Evolutionary conservation across 2,113 vertebrate species (phyloP), one percentile per base, ranked within the genome.

Genomic region (Tenebrosternarchus preto): DNA sequence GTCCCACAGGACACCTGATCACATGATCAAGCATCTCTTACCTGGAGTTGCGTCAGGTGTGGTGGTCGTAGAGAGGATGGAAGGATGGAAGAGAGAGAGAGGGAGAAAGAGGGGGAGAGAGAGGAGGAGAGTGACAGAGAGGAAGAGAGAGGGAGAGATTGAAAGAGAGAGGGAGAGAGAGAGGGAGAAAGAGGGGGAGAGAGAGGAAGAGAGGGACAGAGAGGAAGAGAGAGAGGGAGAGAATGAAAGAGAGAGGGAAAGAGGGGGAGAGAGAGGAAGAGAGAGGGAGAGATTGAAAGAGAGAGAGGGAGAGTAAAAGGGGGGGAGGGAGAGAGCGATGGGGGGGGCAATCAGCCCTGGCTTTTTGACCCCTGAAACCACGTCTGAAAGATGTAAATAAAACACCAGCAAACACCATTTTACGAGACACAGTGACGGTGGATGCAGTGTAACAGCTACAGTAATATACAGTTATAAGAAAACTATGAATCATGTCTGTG

Each of bases 401-500:
- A 50, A 50, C 43, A 46, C 9, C 39, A 50, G 43, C 43, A 50
- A 50, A 50, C 43, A 50, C 43, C 12, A 50, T 50, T 50, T 50
- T 50, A 50, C 43, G 8, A 50, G 43, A 12, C 12, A 15, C 9
- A 50, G 43, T 50, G 43, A 50, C 3, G 39, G 39, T 43, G 19
- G 43, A 72, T 31, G 56, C n/a, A 27, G 19, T 7, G 29, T 64
- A 57, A 82, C 76, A 74, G 46, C 55, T 39, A 83, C 61, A 76
- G 53, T 83, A 78, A 83, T 69, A 36, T 43, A 39, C 31, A 72
- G 68, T 82, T 77, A 73, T 73, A 73, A 74, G 76, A 78, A 68
- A 25, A 36, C 27, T 36, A 69, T 74, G 61, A 78, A 78, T 83
- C 76, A 68, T 78, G 25, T 74, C 56, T 12, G 12, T 9, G 43